phyloP scores from a whole-genome alignment of 2,113 vertebrate species.

The Oncorhynchus nerka region DNA sequence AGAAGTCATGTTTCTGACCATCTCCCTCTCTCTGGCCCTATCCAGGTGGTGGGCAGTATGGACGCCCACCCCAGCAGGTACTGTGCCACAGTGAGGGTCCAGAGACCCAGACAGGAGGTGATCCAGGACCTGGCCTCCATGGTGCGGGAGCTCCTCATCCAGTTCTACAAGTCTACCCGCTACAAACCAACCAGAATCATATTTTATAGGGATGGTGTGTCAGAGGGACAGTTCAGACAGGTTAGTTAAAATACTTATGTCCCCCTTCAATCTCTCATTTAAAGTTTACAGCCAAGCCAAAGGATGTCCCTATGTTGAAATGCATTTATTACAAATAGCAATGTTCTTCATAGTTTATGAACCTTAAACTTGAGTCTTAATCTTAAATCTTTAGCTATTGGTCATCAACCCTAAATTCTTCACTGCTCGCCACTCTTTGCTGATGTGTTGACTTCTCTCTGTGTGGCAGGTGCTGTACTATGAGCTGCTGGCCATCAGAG shows the following conservation, averaged over 20 bases:
- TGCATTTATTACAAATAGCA: too few relatives aligned
- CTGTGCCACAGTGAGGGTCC: conserved; percentile 94
- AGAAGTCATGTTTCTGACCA: background rate
- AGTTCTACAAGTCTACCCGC: conserved; percentile 97
- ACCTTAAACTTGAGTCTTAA: too few relatives aligned
- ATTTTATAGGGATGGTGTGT: conserved; percentile 89
- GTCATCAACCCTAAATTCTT: too few relatives aligned
- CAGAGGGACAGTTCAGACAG: conserved; percentile 95
- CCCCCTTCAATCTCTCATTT: background rate
- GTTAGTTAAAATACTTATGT: conserved; percentile 53
- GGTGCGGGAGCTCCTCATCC: conserved; percentile 96
- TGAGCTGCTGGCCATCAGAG: conserved; percentile 92
- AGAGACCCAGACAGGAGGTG: conserved; percentile 92
- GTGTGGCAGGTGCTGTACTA: conserved; percentile 88
- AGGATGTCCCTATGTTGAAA: background rate
- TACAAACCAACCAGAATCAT: conserved; percentile 97
- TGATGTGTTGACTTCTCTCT: background rate
- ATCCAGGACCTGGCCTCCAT: conserved; percentile 95
- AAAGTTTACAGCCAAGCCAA: background rate
- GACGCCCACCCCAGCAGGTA: conserved; percentile 96
- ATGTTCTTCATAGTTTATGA: too few relatives aligned
- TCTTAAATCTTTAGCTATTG: too few relatives aligned
- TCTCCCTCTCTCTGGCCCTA: background rate
- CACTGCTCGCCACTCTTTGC: background rate
- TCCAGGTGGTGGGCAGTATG: conserved; percentile 96